Evolutionary conservation across 2,888 invertebrate species (phyloP).

Genomic region (Timema podura): DNA sequence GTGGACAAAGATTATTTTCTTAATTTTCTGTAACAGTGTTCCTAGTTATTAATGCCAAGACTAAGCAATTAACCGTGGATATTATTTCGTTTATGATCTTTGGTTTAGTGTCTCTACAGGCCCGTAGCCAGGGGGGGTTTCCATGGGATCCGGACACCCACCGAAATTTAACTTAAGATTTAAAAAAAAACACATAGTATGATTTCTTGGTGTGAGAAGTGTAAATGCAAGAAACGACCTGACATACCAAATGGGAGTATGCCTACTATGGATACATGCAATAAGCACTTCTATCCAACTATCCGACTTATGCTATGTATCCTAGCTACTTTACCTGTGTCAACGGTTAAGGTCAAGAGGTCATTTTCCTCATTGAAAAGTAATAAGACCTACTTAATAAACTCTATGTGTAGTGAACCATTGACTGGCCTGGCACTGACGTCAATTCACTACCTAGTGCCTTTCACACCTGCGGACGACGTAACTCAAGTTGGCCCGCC

Average conservation of each 20-base stretch:
- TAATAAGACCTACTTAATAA: constrained; percentile 5
- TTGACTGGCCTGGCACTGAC: too few relatives aligned
- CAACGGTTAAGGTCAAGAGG: constrained; percentile 6
- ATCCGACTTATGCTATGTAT: neutral
- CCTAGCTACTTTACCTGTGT: neutral
- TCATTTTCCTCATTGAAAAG: constrained; percentile 14
- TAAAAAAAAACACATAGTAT: too few relatives aligned
- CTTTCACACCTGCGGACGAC: neutral
- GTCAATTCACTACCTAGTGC: neutral
- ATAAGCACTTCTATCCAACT: constrained; percentile 9
- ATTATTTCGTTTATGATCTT: too few relatives aligned
- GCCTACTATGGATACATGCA: constrained; percentile 1
- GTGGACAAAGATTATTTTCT: too few relatives aligned
- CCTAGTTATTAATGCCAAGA: too few relatives aligned
- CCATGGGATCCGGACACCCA: too few relatives aligned
- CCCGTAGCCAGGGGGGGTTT: too few relatives aligned
- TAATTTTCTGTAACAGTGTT: too few relatives aligned
- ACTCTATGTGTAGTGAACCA: neutral
- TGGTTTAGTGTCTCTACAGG: too few relatives aligned
- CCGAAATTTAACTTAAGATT: too few relatives aligned
- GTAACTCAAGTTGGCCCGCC: too few relatives aligned
- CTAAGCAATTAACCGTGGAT: too few relatives aligned
- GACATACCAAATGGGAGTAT: constrained; percentile 14
- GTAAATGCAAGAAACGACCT: constrained; percentile 3
- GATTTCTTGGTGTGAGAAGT: neutral